Evolutionary conservation across 1,140 invertebrate species (phyloP).

Genomic region (Agraylea sexmaculata): DNA sequence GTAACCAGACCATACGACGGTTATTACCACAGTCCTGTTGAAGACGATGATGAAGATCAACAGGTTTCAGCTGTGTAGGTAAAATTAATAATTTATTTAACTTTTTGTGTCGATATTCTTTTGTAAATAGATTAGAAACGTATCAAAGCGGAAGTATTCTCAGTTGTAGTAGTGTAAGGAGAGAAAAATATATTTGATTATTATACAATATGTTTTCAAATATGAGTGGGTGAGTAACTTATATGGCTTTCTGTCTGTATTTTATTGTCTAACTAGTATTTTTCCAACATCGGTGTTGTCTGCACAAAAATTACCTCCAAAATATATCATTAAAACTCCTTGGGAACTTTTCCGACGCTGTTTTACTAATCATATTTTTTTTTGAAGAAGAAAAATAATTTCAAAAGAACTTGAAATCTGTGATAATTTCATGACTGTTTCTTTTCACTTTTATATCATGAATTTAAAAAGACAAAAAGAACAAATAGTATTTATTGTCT

Average conservation of each 20-base stretch:
- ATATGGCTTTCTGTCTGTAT: conserved; percentile 2
- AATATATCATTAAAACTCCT: no score
- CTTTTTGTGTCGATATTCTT: background rate
- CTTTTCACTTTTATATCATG: no score
- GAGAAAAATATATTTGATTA: no score
- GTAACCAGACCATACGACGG: conserved; percentile 58
- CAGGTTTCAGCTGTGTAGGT: conserved; percentile 37
- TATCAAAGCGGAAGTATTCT: conserved; percentile 1
- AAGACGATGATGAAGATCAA: conserved; percentile 52
- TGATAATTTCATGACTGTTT: no score
- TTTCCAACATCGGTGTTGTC: no score
- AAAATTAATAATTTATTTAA: background rate
- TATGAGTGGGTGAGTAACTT: conserved; percentile 1
- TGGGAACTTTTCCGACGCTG: no score
- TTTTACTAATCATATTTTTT: no score
- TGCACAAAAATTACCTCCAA: no score
- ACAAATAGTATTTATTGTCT: no score
- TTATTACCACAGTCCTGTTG: conserved; percentile 58
- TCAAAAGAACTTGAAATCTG: conserved; percentile 2
- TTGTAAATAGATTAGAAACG: conserved; percentile 1
- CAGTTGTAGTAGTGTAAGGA: background rate
- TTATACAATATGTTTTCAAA: no score
- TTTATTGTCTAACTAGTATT: background rate
- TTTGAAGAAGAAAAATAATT: no score
- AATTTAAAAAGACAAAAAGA: no score